Conservation (phyloP, 2,888 invertebrate species). For the Altica lythri region DNA sequence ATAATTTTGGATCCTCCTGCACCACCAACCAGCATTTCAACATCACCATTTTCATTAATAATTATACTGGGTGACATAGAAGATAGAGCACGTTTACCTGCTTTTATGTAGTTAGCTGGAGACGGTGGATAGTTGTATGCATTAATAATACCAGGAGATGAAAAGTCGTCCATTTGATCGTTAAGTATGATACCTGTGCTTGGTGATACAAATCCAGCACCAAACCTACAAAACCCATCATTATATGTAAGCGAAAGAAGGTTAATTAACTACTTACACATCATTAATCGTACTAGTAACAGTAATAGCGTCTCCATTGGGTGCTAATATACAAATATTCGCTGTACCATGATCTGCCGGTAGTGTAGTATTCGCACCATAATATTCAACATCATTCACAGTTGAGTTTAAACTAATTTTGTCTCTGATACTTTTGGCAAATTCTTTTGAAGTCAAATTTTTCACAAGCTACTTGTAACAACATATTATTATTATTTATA, state of each 20-base stretch:
- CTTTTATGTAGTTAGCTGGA: constrained; percentile 76
- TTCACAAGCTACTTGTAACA: constrained; percentile 70
- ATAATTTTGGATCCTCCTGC: constrained; percentile 93
- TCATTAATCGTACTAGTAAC: constrained; percentile 89
- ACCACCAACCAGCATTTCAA: constrained; percentile 68
- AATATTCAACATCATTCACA: constrained; percentile 68
- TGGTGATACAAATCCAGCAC: constrained; percentile 66
- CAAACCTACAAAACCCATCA: constrained; percentile 34
- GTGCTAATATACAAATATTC: constrained; percentile 81
- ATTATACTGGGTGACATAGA: constrained; percentile 90
- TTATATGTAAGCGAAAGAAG: too few relatives aligned
- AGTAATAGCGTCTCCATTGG: constrained; percentile 88
- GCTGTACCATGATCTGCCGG: constrained; percentile 85
- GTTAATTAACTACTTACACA: constrained; percentile 67
- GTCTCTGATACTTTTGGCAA: constrained; percentile 61
- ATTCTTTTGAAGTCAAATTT: constrained; percentile 65
- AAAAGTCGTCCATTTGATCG: constrained; percentile 90
- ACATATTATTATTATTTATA: too few relatives aligned
- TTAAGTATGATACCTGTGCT: constrained; percentile 83
- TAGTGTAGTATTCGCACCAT: constrained; percentile 68
- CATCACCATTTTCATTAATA: constrained; percentile 63
- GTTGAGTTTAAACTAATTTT: constrained; percentile 65
- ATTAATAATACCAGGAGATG: constrained; percentile 68
- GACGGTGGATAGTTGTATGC: constrained; percentile 79
- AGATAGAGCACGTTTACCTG: constrained; percentile 84